Percentiles rank a stretch among this genome's conserved stretches.
Evolutionary conservation across 2,888 invertebrate genomes (phyloP).

Genomic region (Clepsis dumicolana): DNA sequence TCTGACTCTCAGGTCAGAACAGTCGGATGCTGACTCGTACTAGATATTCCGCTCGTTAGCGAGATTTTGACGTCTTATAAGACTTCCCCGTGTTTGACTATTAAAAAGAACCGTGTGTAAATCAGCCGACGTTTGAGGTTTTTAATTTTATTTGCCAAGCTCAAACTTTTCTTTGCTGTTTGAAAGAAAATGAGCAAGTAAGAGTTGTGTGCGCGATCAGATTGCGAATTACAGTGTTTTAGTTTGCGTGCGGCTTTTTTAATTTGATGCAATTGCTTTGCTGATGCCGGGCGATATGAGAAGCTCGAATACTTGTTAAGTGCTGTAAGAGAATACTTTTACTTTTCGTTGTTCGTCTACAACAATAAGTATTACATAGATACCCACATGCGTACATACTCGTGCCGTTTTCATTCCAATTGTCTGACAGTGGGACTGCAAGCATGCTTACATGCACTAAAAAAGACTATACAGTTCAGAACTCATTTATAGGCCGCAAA

Average conservation of each 20-base stretch:
- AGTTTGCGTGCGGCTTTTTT: not conserved
- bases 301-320: not conserved
- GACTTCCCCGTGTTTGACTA: conserved; percentile 22
- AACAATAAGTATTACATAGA: no score
- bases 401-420: no score
- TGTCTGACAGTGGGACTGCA: no score
- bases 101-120: conserved; percentile 24
- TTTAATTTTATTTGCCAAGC: not conserved
- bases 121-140: conserved; percentile 3
- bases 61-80: conserved; percentile 58
- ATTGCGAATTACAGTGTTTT: not conserved
- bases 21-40: conserved; percentile 60
- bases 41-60: conserved; percentile 68
- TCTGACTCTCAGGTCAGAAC: conserved; percentile 48
- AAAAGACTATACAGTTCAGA: no score
- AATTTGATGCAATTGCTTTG: not conserved
- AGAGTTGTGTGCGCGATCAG: not conserved
- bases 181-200: not conserved
- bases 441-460: no score
- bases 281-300: no score
- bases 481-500: no score
- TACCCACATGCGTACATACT: no score
- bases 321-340: no score
- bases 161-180: not conserved
- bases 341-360: no score